Percentiles rank a stretch among this genome's conserved stretches.
phyloP scores from a whole-genome alignment of 2,888 invertebrate genomes.

The Bruchidius siliquastri region DNA sequence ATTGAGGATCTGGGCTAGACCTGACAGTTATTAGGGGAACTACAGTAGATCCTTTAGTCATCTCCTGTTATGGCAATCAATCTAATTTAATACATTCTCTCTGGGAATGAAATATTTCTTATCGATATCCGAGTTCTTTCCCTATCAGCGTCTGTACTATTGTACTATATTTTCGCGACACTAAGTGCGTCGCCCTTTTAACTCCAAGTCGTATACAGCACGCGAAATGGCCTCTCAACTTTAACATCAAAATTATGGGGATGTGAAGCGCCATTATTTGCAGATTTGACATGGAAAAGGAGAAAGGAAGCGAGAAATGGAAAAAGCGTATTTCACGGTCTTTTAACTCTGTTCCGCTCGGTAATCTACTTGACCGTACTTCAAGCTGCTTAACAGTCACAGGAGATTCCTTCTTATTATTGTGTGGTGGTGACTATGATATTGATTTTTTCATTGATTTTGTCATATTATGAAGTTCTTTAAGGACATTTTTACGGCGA shows the following conservation, averaged over 20 bases:
- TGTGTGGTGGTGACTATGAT: not conserved
- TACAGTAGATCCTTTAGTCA: too few relatives aligned
- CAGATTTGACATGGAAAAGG: constrained; percentile 12
- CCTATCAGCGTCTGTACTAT: too few relatives aligned
- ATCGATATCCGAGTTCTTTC: too few relatives aligned
- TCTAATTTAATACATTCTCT: too few relatives aligned
- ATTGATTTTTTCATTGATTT: not conserved
- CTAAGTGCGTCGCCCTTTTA: not conserved
- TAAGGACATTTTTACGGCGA: too few relatives aligned
- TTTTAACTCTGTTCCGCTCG: not conserved
- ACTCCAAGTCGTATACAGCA: not conserved
- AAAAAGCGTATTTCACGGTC: not conserved
- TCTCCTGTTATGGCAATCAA: too few relatives aligned
- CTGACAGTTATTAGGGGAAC: too few relatives aligned
- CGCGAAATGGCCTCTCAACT: not conserved
- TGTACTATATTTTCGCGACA: too few relatives aligned
- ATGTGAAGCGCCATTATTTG: constrained; percentile 17
- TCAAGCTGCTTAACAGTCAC: not conserved
- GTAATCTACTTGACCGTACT: not conserved
- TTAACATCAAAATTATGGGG: constrained; percentile 8
- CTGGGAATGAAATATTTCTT: too few relatives aligned
- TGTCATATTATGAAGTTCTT: not conserved
- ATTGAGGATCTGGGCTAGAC: too few relatives aligned
- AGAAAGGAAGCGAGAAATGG: constrained; percentile 5
- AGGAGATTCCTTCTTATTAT: not conserved